Percentiles rank a stretch among this genome's conserved stretches.
Evolutionary conservation across 2,113 vertebrate genomes (phyloP).

Genomic region (Mirounga angustirostris): DNA sequence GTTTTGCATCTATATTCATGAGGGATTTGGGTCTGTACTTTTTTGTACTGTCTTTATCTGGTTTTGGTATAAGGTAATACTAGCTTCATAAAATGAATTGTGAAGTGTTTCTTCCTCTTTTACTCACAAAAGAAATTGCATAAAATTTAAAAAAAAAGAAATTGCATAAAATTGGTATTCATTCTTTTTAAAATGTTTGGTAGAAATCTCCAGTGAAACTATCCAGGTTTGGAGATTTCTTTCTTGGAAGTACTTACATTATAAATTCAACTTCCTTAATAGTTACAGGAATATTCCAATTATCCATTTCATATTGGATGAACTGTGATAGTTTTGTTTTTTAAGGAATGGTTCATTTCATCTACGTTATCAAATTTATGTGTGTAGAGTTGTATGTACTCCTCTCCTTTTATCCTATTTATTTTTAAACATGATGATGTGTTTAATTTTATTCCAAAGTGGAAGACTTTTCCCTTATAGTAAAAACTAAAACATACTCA

Average conservation of each 20-base stretch:
- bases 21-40: background rate
- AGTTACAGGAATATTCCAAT: background rate
- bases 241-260: background rate
- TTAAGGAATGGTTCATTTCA: background rate
- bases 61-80: background rate
- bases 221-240: background rate
- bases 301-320: background rate
- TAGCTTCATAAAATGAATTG: background rate
- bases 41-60: background rate
- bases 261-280: background rate
- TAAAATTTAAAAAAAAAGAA: background rate
- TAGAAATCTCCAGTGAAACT: background rate
- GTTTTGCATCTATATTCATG: background rate
- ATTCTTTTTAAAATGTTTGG: background rate
- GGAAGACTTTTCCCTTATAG: background rate
- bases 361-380: background rate
- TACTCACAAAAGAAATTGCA: background rate
- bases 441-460: background rate
- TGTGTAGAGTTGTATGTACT: background rate
- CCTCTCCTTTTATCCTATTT: background rate
- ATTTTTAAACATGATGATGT: background rate
- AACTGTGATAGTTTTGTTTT: background rate
- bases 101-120: background rate
- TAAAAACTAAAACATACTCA: background rate
- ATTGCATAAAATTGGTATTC: background rate